phyloP scores from a whole-genome alignment of 2,797 vertebrate genomes.

The Xiphophorus birchmanni region DNA sequence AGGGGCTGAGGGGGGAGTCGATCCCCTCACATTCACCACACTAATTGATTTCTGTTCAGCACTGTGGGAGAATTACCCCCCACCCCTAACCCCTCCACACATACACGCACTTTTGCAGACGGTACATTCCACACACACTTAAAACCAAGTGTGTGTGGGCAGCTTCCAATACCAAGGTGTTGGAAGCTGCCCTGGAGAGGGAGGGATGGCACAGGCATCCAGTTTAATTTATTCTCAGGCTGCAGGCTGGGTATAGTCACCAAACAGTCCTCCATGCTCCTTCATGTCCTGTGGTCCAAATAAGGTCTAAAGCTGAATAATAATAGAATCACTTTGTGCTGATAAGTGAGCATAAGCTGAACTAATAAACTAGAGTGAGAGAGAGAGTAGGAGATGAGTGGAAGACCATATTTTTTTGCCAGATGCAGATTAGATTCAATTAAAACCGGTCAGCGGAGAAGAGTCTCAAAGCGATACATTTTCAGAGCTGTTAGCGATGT shows the following conservation, averaged over 20 bases:
- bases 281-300: neutral
- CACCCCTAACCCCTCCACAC: constrained; percentile 13
- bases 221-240: constrained; percentile 30
- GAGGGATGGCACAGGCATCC: constrained; percentile 55
- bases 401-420: neutral
- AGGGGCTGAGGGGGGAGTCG: constrained; percentile 74
- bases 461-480: neutral
- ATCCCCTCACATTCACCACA: constrained; percentile 79
- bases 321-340: neutral
- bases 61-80: constrained; percentile 80
- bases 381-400: neutral
- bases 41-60: constrained; percentile 87
- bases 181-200: constrained; percentile 54
- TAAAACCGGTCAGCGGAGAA: neutral
- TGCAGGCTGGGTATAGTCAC: constrained; percentile 17
- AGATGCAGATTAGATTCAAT: neutral
- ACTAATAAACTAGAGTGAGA: neutral
- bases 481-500: neutral
- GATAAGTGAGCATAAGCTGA: neutral
- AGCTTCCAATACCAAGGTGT: constrained; percentile 40
- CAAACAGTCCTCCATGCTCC: constrained; percentile 7
- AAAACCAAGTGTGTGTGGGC: constrained; percentile 22
- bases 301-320: neutral
- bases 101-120: constrained; percentile 56
- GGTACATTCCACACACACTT: constrained; percentile 65